Evolutionary conservation across 2,888 invertebrate genomes (phyloP).

Genomic region (Parasteatoda lunata): DNA sequence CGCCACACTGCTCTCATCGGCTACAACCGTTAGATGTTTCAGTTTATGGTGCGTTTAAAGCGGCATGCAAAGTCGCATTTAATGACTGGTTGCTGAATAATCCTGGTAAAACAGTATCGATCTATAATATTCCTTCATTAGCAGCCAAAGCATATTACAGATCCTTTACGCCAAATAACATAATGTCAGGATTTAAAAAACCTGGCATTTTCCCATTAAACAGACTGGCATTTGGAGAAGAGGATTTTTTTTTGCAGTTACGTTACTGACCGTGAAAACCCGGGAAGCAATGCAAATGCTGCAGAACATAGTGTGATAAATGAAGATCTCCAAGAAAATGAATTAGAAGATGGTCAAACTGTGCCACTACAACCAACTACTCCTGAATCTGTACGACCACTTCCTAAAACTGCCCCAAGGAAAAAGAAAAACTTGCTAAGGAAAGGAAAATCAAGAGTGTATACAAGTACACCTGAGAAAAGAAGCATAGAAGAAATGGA

Average conservation of each 20-base stretch:
- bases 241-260: not conserved
- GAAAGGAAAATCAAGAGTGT: not conserved
- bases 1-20: not conserved
- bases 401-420: not conserved
- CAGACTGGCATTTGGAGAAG: not conserved
- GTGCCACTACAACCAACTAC: not conserved
- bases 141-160: slow-evolving; percentile 1
- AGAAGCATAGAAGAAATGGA: not conserved
- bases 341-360: not conserved
- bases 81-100: not conserved
- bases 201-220: not conserved
- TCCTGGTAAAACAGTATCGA: not conserved
- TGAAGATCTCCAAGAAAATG: not conserved
- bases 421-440: not conserved
- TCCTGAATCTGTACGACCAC: not conserved
- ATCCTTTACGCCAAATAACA: not conserved
- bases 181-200: not conserved
- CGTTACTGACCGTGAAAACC: not conserved
- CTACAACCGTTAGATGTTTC: not conserved
- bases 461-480: slow-evolving; percentile 1
- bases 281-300: not conserved
- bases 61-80: not conserved
- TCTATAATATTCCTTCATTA: not conserved
- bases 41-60: not conserved
- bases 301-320: not conserved